A percentile compares a stretch with the other conserved stretches of the same genome.
These are phyloP conservation scores for Melanostoma mellinum DNA, from an alignment of 2,888 invertebrate genomes.

Conservation along the genomic window DNA sequence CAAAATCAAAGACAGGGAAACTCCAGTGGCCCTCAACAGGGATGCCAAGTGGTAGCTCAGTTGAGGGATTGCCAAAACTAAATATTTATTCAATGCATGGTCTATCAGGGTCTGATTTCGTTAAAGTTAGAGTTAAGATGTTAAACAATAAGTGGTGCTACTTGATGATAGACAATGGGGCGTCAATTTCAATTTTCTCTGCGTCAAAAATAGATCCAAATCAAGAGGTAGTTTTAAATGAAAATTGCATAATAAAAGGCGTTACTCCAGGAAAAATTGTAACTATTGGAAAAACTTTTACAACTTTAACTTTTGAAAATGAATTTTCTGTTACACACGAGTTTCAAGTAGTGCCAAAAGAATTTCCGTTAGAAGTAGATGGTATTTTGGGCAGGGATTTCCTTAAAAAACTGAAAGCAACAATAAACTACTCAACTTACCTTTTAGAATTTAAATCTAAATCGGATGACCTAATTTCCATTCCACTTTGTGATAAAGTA, in stretches of 20 bases:
- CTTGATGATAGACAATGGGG: slow-evolving; percentile 15
- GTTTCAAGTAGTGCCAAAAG: slow-evolving; percentile 7
- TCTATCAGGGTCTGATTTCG: slow-evolving; percentile 8
- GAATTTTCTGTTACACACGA: not conserved
- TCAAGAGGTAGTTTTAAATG: slow-evolving; percentile 1
- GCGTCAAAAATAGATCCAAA: not conserved
- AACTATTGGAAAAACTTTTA: slow-evolving; percentile 4
- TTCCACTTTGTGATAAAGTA: slow-evolving; percentile 13
- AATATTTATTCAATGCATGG: slow-evolving; percentile 1
- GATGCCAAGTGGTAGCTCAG: slow-evolving; percentile 7
- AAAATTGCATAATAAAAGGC: slow-evolving; percentile 10
- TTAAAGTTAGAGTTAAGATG: slow-evolving; percentile 18
- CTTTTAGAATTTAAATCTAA: slow-evolving; percentile 3
- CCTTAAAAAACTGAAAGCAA: not conserved
- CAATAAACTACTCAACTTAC: slow-evolving; percentile 11
- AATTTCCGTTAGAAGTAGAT: slow-evolving; percentile 8
- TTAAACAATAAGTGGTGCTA: not conserved
- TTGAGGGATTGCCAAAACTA: slow-evolving; percentile 21
- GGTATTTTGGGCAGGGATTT: slow-evolving; percentile 11
- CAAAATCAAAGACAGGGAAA: slow-evolving; percentile 4
- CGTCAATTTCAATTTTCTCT: slow-evolving; percentile 10
- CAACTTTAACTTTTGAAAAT: not conserved
- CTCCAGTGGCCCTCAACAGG: slow-evolving; percentile 12
- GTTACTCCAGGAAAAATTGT: not conserved
- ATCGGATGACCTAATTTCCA: not conserved